A percentile compares a stretch with the other conserved stretches of the same genome.
phyloP scores from a whole-genome alignment of 2,113 vertebrate species.

The Stercorarius parasiticus region DNA sequence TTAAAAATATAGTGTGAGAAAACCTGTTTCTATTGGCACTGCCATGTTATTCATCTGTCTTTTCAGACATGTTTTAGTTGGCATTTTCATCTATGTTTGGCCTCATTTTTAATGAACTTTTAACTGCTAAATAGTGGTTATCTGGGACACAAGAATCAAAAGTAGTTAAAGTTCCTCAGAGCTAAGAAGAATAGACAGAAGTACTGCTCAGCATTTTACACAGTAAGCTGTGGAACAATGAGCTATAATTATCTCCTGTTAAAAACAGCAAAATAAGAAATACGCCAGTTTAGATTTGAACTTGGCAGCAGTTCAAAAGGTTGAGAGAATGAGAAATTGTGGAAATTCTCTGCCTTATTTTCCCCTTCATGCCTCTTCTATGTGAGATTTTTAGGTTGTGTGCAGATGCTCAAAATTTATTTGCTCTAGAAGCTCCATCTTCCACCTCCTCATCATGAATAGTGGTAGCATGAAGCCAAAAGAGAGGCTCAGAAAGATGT shows the following conservation, averaged over 20 bases:
- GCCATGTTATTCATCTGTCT: not conserved
- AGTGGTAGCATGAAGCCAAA: not conserved
- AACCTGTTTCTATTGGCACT: conserved; percentile 23
- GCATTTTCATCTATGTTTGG: conserved; percentile 22
- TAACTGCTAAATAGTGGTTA: conserved; percentile 25
- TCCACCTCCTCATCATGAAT: not conserved
- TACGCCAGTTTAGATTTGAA: conserved; percentile 10
- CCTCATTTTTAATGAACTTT: conserved; percentile 38
- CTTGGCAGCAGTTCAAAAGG: conserved; percentile 9
- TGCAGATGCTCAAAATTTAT: not conserved
- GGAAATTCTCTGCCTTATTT: conserved; percentile 33
- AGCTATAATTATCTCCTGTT: conserved; percentile 40
- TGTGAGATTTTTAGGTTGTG: not conserved
- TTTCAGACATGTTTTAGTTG: conserved; percentile 58
- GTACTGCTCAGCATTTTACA: conserved; percentile 42
- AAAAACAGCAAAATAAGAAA: conserved; percentile 51
- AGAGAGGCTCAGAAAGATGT: not conserved
- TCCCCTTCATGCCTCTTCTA: not conserved
- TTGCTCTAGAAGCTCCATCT: not conserved
- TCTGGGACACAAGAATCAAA: conserved; percentile 24
- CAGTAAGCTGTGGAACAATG: conserved; percentile 36
- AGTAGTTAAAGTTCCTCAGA: conserved; percentile 18
- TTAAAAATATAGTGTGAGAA: conserved; percentile 33
- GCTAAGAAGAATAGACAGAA: conserved; percentile 45
- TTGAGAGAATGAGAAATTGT: conserved; percentile 8